These are phyloP conservation scores for Ceuthmochares aereus DNA, from an alignment of 2,113 vertebrate species.

Conservation along the genomic window DNA sequence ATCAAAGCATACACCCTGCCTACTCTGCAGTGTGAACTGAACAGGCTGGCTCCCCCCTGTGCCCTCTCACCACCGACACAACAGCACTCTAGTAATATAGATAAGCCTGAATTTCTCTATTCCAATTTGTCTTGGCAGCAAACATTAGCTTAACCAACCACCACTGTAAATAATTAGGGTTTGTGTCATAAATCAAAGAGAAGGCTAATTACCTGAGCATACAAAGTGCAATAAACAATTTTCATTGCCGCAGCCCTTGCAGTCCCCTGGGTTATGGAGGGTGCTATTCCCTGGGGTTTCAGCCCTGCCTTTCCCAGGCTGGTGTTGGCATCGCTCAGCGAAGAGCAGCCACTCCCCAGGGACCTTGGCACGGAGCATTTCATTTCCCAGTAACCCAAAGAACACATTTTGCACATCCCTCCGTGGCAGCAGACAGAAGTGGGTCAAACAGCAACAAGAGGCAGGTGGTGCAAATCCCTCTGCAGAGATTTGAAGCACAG, in stretches of 20 bases:
- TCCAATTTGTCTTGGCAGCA: background rate
- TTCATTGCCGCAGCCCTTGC: background rate
- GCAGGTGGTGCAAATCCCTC: no score
- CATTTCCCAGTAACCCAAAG: background rate
- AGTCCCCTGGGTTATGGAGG: background rate
- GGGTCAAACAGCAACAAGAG: background rate
- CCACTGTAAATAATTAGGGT: background rate
- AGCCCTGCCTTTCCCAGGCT: background rate
- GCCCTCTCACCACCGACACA: background rate
- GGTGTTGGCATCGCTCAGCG: rapidly evolving
- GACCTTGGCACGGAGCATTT: rapidly evolving
- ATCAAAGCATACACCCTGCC: background rate
- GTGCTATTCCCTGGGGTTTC: background rate
- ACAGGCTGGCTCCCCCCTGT: background rate
- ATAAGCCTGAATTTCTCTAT: background rate
- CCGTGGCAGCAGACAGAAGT: background rate
- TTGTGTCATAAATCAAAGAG: background rate
- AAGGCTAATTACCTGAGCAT: background rate
- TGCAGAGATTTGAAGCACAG: background rate
- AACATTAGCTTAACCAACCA: background rate
- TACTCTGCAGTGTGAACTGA: rapidly evolving
- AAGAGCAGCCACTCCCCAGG: background rate
- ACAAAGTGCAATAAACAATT: background rate
- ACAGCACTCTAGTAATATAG: rapidly evolving
- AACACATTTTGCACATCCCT: rapidly evolving